Base-by-base conservation (phyloP, 2,113 vertebrate genomes). In the Hypocryptadius cinnamomeus region DNA sequence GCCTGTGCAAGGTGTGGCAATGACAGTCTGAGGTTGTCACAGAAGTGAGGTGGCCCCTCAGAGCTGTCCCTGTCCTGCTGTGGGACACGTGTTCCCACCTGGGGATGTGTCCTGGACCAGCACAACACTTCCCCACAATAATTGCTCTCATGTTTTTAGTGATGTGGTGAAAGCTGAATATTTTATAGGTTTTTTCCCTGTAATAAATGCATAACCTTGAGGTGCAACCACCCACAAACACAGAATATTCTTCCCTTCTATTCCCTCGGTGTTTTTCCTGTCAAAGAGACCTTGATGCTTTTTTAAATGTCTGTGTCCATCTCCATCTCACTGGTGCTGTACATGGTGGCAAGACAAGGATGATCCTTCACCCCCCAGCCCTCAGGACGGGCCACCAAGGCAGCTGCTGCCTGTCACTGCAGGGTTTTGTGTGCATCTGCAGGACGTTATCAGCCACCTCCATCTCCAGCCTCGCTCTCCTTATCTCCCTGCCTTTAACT, bases 401-500 rank as follows among this genome's bases (percentile, higher is more conserved):
- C 51, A 83, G 51, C 54, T 69, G 85, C 54, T 94, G 80, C 80
- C 70, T 53, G 31, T 35, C 15, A 0, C 65, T 39, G 77, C 65
- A 59, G 56, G 6, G 30, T 74, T 93, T 44, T 60, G 12, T 21
- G 59, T 54, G n/a, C 2, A 1, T 35, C 51, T 53, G 71, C 33
- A 7, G 48, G 60, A 31, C 1, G 1, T 50, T 87, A 89, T 90
- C 93, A 78, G 92, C 56, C 68, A 17, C 23, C 24, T 89, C 78
- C 61, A 82, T 65, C 87, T 22, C 57, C 64, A 51, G 10, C 48
- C 39, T 64, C 47, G 60, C 50, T 40, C 0, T 1, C 51, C 40
- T 94, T 82, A n/a, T 85, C 90, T 92, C 11, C 11, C 37, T 9
- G 33, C 13, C 33, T 94, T 89, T 89, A 44, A 91, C 10, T 80